Conservation (phyloP, 2,113 vertebrate species). For the Athene cunicularia region DNA sequence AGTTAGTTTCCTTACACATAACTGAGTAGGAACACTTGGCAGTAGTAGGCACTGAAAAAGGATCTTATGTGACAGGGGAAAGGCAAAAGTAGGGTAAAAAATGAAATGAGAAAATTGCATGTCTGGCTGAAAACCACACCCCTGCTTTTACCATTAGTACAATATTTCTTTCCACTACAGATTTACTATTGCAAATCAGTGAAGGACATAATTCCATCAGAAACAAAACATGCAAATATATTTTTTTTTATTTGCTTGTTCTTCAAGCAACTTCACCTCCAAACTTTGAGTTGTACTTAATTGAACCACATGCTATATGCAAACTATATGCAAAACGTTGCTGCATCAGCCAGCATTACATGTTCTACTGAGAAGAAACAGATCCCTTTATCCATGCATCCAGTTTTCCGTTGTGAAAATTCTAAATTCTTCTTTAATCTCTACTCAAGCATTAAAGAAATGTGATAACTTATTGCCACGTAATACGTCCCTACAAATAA, state of each 20-base stretch:
- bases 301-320: neutral
- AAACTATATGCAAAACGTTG: neutral
- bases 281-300: neutral
- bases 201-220: neutral
- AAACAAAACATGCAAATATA: neutral
- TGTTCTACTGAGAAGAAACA: neutral
- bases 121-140: neutral
- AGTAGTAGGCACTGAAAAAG: neutral
- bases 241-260: neutral
- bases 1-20: neutral
- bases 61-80: neutral
- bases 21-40: neutral
- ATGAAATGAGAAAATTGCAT: neutral
- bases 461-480: neutral
- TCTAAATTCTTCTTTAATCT: neutral
- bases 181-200: neutral
- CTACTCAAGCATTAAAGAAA: neutral
- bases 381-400: neutral
- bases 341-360: neutral
- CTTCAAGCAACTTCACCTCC: neutral
- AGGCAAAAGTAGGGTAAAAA: conserved; percentile 11
- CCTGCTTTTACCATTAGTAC: neutral
- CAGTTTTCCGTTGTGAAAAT: neutral
- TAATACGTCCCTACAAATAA: neutral
- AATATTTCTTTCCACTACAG: neutral